phyloP scores from a whole-genome alignment of 2,113 vertebrate species.

The Misgurnus mizolepis region DNA sequence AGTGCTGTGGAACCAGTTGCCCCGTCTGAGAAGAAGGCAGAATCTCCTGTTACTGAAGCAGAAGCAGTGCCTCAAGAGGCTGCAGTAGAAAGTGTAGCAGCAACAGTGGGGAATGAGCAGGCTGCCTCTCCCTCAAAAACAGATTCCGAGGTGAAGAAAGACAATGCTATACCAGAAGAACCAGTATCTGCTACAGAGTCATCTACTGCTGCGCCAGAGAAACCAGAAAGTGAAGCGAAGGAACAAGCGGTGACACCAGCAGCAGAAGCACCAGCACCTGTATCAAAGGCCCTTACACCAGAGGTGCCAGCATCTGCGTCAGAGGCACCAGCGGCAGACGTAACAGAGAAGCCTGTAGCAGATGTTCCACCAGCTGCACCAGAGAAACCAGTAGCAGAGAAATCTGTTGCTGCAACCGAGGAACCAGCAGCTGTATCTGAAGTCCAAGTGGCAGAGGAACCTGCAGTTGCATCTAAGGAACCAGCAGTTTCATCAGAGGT shows the following conservation, averaged over 20 bases:
- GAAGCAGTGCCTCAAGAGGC: conserved; percentile 34
- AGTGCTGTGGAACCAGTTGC: conserved; percentile 47
- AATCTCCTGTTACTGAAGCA: conserved; percentile 50
- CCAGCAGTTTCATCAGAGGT: conserved; percentile 36
- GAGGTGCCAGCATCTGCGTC: background rate
- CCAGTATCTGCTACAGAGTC: conserved; percentile 4
- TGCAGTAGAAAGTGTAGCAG: conserved; percentile 39
- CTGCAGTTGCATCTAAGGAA: background rate
- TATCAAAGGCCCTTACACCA: background rate
- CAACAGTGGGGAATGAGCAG: conserved; percentile 12
- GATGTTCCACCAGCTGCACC: background rate
- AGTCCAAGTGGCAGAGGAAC: conserved; percentile 41
- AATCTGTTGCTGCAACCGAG: conserved; percentile 4
- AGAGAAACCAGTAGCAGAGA: background rate
- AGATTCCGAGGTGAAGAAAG: conserved; percentile 32
- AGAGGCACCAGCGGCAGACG: too few species aligned
- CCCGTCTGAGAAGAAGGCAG: conserved; percentile 57
- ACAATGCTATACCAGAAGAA: conserved; percentile 27
- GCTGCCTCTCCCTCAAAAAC: conserved; percentile 11
- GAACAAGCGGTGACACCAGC: background rate
- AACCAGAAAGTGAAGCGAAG: background rate
- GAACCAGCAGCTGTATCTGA: background rate
- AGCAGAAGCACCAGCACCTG: conserved; percentile 13
- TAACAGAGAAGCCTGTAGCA: background rate
- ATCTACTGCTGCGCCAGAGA: background rate